A percentile compares a stretch with the other conserved stretches of the same genome.
phyloP scores from a whole-genome alignment of 2,888 invertebrate genomes.

The Scaptomyza reducta region DNA sequence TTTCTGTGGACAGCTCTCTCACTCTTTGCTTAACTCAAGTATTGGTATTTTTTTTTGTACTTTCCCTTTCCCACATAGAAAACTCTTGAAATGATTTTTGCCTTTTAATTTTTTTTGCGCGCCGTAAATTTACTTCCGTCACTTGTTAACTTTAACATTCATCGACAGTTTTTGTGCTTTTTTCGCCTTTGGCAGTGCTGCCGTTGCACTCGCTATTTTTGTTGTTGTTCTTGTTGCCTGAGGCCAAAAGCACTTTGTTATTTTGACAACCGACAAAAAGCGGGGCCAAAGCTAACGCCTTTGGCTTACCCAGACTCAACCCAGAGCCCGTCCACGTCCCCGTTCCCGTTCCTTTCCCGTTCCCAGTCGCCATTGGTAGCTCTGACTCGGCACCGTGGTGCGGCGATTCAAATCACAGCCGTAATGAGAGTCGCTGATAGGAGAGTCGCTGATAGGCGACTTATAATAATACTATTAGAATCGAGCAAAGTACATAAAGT shows the following conservation, averaged over 20 bases:
- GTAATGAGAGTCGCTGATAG: too few relatives aligned
- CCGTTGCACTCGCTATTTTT: constrained; percentile 3
- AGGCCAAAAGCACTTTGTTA: constrained; percentile 70
- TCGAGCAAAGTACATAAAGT: neutral
- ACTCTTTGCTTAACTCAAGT: constrained; percentile 19
- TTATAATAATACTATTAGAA: neutral
- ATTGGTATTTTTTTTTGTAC: constrained; percentile 3
- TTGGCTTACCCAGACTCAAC: constrained; percentile 8
- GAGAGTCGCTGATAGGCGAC: too few relatives aligned
- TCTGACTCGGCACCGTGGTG: constrained; percentile 7
- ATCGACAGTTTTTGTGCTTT: constrained; percentile 66
- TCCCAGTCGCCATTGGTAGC: neutral
- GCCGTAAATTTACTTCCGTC: constrained; percentile 74
- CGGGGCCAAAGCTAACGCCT: constrained; percentile 30
- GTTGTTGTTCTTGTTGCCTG: constrained; percentile 23
- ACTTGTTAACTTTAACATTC: constrained; percentile 78
- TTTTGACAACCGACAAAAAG: constrained; percentile 69
- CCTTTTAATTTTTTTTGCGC: constrained; percentile 58
- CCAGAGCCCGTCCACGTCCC: neutral
- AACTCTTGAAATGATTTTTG: constrained; percentile 57
- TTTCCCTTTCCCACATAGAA: neutral
- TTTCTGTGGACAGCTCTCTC: neutral
- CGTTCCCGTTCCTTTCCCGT: neutral
- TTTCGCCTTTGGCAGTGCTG: constrained; percentile 27
- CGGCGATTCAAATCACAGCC: constrained; percentile 66